A percentile compares a stretch with the other conserved stretches of the same genome.
Evolutionary conservation across 2,888 invertebrate species (phyloP).

Genomic region (Limnephilus rhombicus): DNA sequence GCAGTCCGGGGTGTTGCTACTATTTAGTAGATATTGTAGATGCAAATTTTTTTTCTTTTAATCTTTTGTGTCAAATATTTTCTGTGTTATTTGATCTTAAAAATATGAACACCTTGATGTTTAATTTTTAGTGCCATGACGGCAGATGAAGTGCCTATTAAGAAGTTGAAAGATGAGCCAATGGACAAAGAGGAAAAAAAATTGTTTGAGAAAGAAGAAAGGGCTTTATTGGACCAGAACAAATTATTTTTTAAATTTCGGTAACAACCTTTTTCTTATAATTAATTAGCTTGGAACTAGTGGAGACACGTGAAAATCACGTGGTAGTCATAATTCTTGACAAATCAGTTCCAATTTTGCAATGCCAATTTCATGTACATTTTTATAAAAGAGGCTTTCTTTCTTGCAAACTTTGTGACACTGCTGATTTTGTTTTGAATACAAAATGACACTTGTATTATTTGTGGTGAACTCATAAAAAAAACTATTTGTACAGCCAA

Average conservation of each 20-base stretch:
- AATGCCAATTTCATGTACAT: too few relatives aligned
- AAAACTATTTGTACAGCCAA: too few relatives aligned
- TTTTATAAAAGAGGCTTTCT: too few relatives aligned
- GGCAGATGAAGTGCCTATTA: constrained; percentile 79
- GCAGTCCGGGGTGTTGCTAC: too few relatives aligned
- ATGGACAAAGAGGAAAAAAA: constrained; percentile 76
- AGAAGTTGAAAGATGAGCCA: constrained; percentile 84
- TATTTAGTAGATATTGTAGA: too few relatives aligned
- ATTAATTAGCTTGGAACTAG: not conserved
- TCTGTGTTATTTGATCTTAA: not conserved
- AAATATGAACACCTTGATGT: not conserved
- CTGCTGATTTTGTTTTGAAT: not conserved
- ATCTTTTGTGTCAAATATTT: not conserved
- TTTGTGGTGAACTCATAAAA: not conserved
- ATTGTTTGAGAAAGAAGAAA: constrained; percentile 77
- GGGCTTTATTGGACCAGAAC: constrained; percentile 84
- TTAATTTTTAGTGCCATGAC: not conserved
- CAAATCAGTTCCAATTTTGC: too few relatives aligned
- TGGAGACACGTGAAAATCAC: too few relatives aligned
- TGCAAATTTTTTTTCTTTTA: too few relatives aligned
- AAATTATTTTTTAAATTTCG: constrained; percentile 75
- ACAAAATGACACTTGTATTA: not conserved
- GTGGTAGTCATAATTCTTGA: too few relatives aligned
- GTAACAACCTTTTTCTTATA: constrained; percentile 46
- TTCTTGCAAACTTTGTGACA: not conserved